Evolutionary conservation across 2,888 invertebrate genomes (phyloP), one percentile per base, ranked within the genome.

Genomic region (Meghimatium bilineatum): DNA sequence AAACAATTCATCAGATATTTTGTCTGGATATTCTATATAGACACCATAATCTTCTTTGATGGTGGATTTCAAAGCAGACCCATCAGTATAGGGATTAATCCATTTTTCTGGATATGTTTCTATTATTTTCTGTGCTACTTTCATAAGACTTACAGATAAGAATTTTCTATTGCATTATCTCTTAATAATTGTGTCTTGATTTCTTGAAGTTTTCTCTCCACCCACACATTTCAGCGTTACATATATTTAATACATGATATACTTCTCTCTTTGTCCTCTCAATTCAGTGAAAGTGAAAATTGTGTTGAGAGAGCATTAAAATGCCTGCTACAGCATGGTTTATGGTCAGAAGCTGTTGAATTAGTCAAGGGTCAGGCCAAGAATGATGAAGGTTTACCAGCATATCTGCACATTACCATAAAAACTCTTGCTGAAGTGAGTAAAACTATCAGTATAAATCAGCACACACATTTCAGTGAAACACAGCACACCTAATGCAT

Each of bases 311-410:
- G 86, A 56, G 90, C 90, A 29, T 67, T 90, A 36, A 86, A 88
- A 67, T 81, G 89, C 36, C 86, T 89, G 12, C 84, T 90, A 36
- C 86, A 82, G 26, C 87, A 89, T 78, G 77, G 86, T 69, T 87
- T 88, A 36, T 91, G 90, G 90, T 80, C 85, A 36, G 85, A 89
- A 29, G 87, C 89, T 52, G 78, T 90, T 26, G 85, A 85, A 5
- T 83, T 90, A n/a, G 79, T 90, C 14, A 83, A 86, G 29, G 74
- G 86, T 29, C 86, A 87, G 60, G 82, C 85, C 49, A 85, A 86
- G 32, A 87, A 87, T 77, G 85, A 86, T 77, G 85, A 86, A 52
- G 83, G 87, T 66, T 86, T 81, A 36, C 71, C 85, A 2, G 52
- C 84, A 14, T 86, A 84, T 66, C 72, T 86, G 77, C 84, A 83